phyloP scores from a whole-genome alignment of 2,888 invertebrate genomes.

The Hyppa rectilinea region DNA sequence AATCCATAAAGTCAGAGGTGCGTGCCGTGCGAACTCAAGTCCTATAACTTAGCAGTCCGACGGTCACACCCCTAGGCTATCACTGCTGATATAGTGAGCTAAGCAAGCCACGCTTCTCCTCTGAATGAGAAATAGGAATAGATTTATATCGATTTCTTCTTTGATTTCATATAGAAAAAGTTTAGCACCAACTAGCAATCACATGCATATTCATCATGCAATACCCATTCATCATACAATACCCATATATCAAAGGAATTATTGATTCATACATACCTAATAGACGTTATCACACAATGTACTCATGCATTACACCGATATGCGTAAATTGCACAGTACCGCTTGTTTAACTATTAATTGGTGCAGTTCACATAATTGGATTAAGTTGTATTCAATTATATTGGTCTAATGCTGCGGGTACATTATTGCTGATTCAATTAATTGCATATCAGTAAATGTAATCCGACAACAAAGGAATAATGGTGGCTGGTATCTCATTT shows the following conservation, averaged over 20 bases:
- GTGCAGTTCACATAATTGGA: conserved; percentile 55
- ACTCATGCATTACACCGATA: conserved; percentile 23
- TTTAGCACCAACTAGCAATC: conserved; percentile 2
- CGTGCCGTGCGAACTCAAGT: too few relatives aligned
- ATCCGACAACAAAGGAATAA: background rate
- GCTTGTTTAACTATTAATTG: conserved; percentile 56
- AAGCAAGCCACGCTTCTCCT: background rate
- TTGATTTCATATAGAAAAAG: too few relatives aligned
- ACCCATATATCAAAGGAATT: background rate
- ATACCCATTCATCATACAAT: conserved; percentile 11
- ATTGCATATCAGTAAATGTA: conserved; percentile 37
- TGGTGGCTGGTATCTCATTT: background rate
- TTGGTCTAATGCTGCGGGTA: conserved; percentile 49
- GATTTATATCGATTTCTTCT: too few relatives aligned
- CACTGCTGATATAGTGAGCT: too few relatives aligned
- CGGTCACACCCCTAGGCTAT: too few relatives aligned
- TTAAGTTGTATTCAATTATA: conserved; percentile 67
- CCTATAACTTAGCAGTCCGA: too few relatives aligned
- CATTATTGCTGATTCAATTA: conserved; percentile 56
- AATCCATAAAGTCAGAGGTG: too few relatives aligned
- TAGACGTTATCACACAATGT: conserved; percentile 6
- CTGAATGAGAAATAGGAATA: background rate
- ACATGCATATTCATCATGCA: background rate
- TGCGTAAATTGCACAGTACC: conserved; percentile 16
- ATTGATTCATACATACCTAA: conserved; percentile 21